Evolutionary conservation across 2,113 vertebrate genomes (phyloP).

Genomic region (Eretmochelys imbricata): DNA sequence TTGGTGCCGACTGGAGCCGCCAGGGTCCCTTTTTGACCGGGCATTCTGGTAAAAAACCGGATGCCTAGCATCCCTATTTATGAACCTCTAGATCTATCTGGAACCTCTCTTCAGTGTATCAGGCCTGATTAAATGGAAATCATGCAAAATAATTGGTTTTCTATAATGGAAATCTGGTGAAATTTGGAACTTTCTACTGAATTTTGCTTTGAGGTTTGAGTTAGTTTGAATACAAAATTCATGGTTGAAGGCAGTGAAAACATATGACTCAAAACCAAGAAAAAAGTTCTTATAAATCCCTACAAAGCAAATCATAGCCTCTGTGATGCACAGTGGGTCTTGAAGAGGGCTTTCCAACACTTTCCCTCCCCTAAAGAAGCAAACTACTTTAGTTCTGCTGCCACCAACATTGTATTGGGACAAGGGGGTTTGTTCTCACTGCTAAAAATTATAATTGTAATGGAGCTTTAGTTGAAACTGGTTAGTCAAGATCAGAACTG

Average conservation of each 20-base stretch:
- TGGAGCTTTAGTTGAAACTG: neutral
- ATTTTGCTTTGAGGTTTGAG: neutral
- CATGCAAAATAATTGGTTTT: neutral
- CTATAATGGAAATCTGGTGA: neutral
- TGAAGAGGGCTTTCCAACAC: constrained; percentile 3
- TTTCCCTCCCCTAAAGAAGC: neutral
- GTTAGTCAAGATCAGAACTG: neutral
- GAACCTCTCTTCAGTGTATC: neutral
- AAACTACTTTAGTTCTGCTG: neutral
- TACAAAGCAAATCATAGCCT: neutral
- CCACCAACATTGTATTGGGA: neutral
- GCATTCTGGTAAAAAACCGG: too few relatives aligned
- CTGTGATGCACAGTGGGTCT: neutral
- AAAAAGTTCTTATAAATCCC: neutral
- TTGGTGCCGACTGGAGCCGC: too few relatives aligned
- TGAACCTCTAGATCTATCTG: neutral
- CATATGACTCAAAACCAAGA: neutral
- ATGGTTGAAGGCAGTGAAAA: neutral
- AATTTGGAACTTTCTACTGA: neutral
- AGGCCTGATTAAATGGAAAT: neutral
- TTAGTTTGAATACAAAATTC: neutral
- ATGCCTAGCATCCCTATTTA: too few relatives aligned
- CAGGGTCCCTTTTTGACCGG: too few relatives aligned
- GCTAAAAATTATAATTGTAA: neutral
- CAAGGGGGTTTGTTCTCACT: neutral